These are phyloP conservation scores for Gymnoscopelus braueri DNA, from an alignment of 2,797 vertebrate genomes.

Conservation along the genomic window DNA sequence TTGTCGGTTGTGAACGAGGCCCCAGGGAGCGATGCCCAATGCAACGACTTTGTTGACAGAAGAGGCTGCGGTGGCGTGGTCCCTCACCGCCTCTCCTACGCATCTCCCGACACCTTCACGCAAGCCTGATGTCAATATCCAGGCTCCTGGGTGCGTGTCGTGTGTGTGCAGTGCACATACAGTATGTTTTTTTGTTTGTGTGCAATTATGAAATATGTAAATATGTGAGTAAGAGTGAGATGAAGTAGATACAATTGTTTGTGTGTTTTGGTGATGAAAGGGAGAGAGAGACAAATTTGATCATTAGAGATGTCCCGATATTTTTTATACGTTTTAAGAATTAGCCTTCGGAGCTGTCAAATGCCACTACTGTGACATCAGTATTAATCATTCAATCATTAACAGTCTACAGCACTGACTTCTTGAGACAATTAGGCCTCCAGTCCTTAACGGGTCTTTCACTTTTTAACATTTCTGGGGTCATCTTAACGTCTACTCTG, in stretches of 20 bases:
- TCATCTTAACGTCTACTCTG: too few relatives aligned
- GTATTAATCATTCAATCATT: neutral
- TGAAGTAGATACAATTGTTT: neutral
- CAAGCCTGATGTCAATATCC: constrained; percentile 89
- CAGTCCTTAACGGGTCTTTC: too few relatives aligned
- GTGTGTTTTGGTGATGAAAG: neutral
- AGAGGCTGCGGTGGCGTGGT: constrained; percentile 85
- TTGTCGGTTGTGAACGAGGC: constrained; percentile 81
- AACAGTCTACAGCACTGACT: neutral
- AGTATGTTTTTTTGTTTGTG: neutral
- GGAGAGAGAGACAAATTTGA: neutral
- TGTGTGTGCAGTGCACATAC: too few relatives aligned
- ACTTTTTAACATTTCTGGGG: too few relatives aligned
- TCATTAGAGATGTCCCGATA: neutral
- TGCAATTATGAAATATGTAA: neutral
- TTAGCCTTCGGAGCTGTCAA: neutral
- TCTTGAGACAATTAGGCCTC: too few relatives aligned
- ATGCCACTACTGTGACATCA: neutral
- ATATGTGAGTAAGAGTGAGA: neutral
- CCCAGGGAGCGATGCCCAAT: constrained; percentile 89
- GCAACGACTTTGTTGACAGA: constrained; percentile 87
- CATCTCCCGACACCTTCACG: constrained; percentile 86
- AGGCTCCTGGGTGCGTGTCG: constrained; percentile 80
- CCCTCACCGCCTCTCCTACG: constrained; percentile 89
- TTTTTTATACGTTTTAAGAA: too few relatives aligned